Base-by-base conservation (phyloP, 2,888 invertebrate species). In the Lucinisca nassula region DNA sequence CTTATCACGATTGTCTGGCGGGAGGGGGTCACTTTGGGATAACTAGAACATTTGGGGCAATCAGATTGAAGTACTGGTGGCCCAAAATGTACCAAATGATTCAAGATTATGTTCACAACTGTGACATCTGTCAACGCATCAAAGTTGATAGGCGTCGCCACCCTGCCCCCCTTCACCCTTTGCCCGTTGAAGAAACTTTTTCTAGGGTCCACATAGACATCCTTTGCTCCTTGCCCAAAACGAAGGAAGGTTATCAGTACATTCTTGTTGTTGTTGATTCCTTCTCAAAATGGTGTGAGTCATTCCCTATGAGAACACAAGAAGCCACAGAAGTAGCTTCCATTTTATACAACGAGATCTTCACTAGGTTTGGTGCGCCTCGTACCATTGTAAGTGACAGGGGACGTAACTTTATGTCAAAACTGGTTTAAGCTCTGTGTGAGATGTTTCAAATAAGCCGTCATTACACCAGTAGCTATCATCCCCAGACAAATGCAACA, bases 271-370 rank as follows among this genome's bases (percentile, higher is more conserved):
- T 91, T n/a, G 88, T 87, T 35, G 91, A 88, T 49, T 80, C 77
- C n/a, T 91, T 88, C 61, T 73, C 88, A 10, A 77, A 82, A 77
- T 92, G 88, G 90, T 38, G 70, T 45, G 92, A 92, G 35, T 88
- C 84, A 3, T 89, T 87, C 84, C 88, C 92, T 10, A 30, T 91
- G 40, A 35, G 45, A 17, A 88, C 85, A 8, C 87, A 87, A 61
- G 82, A 81, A 14, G 90, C 92, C 55, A 58, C 70, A 24, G 80
- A 89, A 76, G 79, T 86, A 17, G 88, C 88, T 14, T 27, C 45
- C 0, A 75, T 89, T 58, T 61, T 90, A 35, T 91, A 88, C 40
- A 84, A 61, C 21, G 83, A 87, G 51, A 82, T 90, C 8, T 79
- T 88, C 32, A 61, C 81, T 21, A 37, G 91, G 12, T 89, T 84